These are phyloP conservation scores for Sebastes minor DNA, from an alignment of 2,797 vertebrate species.

Conservation along the genomic window DNA sequence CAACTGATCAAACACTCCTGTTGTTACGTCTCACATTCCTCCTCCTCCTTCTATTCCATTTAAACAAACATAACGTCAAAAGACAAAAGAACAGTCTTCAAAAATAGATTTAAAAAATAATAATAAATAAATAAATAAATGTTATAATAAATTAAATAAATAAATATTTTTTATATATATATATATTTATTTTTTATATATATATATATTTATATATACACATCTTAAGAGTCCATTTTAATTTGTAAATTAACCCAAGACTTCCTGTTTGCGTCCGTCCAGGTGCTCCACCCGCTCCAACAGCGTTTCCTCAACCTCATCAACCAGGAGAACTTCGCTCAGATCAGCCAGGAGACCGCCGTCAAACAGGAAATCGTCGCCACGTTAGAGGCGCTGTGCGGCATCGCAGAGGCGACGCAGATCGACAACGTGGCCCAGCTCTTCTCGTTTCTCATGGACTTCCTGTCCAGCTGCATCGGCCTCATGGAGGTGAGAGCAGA, in stretches of 20 bases:
- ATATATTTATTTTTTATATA: no score
- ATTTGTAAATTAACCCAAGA: neutral
- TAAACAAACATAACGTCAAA: neutral
- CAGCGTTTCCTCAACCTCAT: conserved; percentile 97
- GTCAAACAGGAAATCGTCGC: conserved; percentile 96
- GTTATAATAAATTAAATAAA: no score
- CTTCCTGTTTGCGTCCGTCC: neutral
- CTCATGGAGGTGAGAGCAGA: conserved; percentile 90
- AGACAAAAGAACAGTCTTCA: neutral
- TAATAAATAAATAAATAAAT: no score
- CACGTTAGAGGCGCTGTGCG: conserved; percentile 95
- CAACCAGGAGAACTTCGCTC: conserved; percentile 98
- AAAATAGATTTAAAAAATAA: neutral
- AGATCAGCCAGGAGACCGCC: conserved; percentile 95
- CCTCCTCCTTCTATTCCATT: neutral
- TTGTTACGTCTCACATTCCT: conserved; percentile 6
- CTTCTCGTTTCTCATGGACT: conserved; percentile 99
- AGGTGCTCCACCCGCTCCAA: conserved; percentile 98
- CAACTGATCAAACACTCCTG: conserved; percentile 34
- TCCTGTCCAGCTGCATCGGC: conserved; percentile 97
- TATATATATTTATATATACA: no score
- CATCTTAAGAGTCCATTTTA: neutral
- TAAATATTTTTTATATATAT: no score
- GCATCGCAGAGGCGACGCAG: conserved; percentile 97
- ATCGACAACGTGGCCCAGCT: conserved; percentile 98